A percentile compares a stretch with the other conserved stretches of the same genome.
Evolutionary conservation across 2,113 vertebrate genomes (phyloP).

Genomic region (Spilogale gracilis): DNA sequence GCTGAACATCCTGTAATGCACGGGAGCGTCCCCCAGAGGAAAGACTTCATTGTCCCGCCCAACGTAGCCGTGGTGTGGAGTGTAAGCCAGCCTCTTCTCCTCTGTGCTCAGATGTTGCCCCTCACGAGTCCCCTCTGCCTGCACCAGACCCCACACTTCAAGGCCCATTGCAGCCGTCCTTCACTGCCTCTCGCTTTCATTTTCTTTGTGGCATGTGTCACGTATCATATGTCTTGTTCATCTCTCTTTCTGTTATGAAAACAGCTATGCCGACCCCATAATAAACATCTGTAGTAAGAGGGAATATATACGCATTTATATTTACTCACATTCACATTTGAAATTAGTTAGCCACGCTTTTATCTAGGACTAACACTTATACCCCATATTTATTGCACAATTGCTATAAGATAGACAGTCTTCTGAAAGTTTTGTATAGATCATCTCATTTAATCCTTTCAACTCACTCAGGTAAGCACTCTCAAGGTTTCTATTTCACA

Average conservation of each 20-base stretch:
- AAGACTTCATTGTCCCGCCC: neutral
- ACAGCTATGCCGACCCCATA: neutral
- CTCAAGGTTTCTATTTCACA: neutral
- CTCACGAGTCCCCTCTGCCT: neutral
- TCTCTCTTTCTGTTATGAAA: neutral
- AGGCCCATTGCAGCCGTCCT: neutral
- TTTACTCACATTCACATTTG: neutral
- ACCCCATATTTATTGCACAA: neutral
- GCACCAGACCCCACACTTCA: neutral
- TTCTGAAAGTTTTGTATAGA: neutral
- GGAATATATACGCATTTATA: neutral
- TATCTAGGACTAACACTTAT: neutral
- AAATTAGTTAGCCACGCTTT: neutral
- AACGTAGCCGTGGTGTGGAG: neutral
- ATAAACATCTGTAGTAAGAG: neutral
- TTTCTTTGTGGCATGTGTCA: neutral
- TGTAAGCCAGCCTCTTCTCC: neutral
- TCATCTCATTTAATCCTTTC: neutral
- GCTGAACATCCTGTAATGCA: neutral
- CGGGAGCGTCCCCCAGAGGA: neutral
- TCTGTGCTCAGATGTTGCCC: neutral
- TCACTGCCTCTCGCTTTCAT: neutral
- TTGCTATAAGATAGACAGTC: neutral
- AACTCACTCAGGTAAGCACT: neutral
- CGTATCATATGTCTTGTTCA: neutral